Evolutionary conservation across 2,113 vertebrate species (phyloP), one percentile per base, ranked within the genome.

Genomic region (Agelaius phoeniceus): DNA sequence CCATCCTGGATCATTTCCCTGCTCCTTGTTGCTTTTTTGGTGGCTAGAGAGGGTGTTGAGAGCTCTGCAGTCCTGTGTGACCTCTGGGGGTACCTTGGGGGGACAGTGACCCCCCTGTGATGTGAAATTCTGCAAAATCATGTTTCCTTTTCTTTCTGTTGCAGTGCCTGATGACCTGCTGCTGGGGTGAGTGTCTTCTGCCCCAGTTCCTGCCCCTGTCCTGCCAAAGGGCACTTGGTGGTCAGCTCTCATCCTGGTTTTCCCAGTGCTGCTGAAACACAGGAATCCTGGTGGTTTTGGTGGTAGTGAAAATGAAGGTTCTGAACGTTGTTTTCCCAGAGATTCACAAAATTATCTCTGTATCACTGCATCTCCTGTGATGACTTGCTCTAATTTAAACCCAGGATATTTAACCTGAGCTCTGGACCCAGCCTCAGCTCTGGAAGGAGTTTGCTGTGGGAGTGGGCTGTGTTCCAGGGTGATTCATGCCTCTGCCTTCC

Each of bases 131-230:
- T 68, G 61, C 48, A 72, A 81, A 94, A 62, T 96, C 67, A 90
- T 8, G 0, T 65, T 91, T 68, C 8, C 7, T 94, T 94, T 92
- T 89, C 92, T 96, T 89, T 97, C 81, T 93, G 69, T 98, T 98
- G 75, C 98, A 99, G 99, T 99, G 78, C 98, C 99, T 3, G 99
- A 99, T 97, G 98, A 99, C 5, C 97, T 99, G 48, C 98, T 99
- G 3, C 97, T 98, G 97, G 98, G 98, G 99, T 99, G 91, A 99
- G 99, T 99, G 96, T 31, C 76, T 68, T 52, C 15, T 52, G 31
- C 92, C 20, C 51, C 76, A 52, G 48, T 26, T 49, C 61, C 68
- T 90, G 65, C 71, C 93, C 72, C 86, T 11, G 58, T 66, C 55
- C 58, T 61, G 43, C 57, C 73, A 54, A 33, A 65, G 63, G 43